Conservation (phyloP, 1,140 invertebrate genomes). For the Dendroctonus ponderosae region DNA sequence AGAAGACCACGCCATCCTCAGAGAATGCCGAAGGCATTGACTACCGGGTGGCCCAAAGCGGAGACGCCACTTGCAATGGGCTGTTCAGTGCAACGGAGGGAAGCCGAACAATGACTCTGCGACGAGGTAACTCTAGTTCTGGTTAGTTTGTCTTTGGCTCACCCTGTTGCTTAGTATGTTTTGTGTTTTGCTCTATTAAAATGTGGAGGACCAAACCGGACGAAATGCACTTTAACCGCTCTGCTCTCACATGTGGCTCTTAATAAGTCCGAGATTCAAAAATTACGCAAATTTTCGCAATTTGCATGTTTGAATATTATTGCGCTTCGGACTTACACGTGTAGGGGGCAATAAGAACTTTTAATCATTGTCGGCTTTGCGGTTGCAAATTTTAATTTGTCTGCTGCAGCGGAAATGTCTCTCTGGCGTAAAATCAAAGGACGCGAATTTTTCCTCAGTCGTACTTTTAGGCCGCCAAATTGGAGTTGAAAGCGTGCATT, state of each 20-base stretch:
- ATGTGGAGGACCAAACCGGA: background rate
- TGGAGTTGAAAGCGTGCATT: no score
- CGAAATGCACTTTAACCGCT: background rate
- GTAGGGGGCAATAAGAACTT: conserved; percentile 7
- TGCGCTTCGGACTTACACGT: background rate
- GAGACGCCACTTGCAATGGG: conserved; percentile 85
- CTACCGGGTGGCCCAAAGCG: conserved; percentile 81
- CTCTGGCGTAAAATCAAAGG: conserved; percentile 19
- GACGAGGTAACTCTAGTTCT: conserved; percentile 57
- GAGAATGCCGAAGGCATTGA: conserved; percentile 58
- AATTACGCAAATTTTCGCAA: no score
- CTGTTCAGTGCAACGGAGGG: conserved; percentile 77
- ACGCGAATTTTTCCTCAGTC: conserved; percentile 7
- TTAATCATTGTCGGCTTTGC: conserved; percentile 3
- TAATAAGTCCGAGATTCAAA: no score
- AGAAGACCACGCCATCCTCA: conserved; percentile 60
- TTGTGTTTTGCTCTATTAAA: no score
- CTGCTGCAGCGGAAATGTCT: conserved; percentile 9
- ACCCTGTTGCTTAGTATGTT: no score
- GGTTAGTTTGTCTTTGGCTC: no score
- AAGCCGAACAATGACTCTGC: conserved; percentile 71
- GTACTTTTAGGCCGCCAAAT: no score
- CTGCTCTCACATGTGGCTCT: no score
- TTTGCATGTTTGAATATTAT: no score
- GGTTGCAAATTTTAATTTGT: conserved; percentile 18